Evolutionary conservation across 2,888 invertebrate species (phyloP).

Genomic region (Hirtodrosophila alboralis): DNA sequence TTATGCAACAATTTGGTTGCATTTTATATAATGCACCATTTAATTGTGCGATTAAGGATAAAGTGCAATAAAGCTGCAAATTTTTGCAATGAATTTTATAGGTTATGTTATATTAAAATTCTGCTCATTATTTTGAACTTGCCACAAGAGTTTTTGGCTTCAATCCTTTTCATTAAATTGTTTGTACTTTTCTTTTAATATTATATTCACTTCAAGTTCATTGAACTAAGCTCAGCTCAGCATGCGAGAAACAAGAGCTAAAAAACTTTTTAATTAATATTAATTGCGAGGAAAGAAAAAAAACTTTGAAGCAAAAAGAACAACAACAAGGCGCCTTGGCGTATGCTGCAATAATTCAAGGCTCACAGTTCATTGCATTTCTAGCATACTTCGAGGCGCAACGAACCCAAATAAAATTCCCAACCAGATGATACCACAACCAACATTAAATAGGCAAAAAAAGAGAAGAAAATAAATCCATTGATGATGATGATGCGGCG

Average conservation of each 20-base stretch:
- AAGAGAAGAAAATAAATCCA: conserved; percentile 18
- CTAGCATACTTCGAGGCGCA: conserved; percentile 17
- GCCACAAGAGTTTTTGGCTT: neutral
- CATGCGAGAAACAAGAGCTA: conserved; percentile 9
- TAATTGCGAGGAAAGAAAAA: conserved; percentile 46
- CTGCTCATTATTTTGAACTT: too few relatives aligned
- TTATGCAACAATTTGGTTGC: conserved; percentile 66
- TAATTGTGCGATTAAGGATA: conserved; percentile 16
- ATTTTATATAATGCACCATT: conserved; percentile 61
- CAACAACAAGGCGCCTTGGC: conserved; percentile 1
- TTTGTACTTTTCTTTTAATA: conserved; percentile 2
- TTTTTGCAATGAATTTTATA: too few relatives aligned
- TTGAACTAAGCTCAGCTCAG: conserved; percentile 23
- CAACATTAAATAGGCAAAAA: conserved; percentile 22
- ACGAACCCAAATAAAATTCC: conserved; percentile 14
- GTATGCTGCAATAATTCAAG: conserved; percentile 31
- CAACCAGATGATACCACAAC: too few relatives aligned
- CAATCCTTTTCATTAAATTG: conserved; percentile 10
- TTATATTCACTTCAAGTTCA: conserved; percentile 22
- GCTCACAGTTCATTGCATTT: conserved; percentile 38
- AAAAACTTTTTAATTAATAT: conserved; percentile 64
- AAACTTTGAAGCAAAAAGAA: neutral
- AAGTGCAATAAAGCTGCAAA: neutral
- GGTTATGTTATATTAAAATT: too few relatives aligned
- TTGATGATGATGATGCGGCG: conserved; percentile 3